Evolutionary conservation across 1,140 invertebrate species (phyloP).

Genomic region (Heliconius nattereri): DNA sequence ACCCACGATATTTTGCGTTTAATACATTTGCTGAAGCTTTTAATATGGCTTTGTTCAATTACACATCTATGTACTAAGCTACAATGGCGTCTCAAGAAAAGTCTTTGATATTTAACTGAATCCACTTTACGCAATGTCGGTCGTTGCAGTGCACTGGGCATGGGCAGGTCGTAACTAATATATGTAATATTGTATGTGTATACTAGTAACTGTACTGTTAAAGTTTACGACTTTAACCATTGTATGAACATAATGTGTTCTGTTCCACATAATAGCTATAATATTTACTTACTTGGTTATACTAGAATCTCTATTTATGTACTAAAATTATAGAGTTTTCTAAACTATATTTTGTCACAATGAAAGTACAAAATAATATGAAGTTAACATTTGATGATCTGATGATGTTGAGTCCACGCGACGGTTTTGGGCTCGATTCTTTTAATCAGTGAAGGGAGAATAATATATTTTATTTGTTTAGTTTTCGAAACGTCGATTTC

Average conservation of each 20-base stretch:
- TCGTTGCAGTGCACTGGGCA: slow-evolving; percentile 6
- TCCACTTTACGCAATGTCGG: background rate
- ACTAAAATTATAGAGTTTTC: background rate
- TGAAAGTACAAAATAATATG: no score
- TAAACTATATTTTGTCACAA: no score
- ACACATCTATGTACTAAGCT: background rate
- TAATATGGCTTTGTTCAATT: background rate
- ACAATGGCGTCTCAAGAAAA: background rate
- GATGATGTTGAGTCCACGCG: no score
- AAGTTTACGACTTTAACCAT: background rate
- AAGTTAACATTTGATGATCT: no score
- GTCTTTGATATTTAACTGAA: background rate
- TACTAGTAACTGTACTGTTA: background rate
- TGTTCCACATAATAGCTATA: background rate
- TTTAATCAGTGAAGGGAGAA: no score
- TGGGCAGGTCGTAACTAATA: slow-evolving; percentile 12
- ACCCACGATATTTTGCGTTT: no score
- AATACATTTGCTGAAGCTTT: no score
- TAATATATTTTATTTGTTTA: no score
- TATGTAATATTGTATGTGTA: background rate
- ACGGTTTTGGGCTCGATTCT: no score
- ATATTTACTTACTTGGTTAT: background rate
- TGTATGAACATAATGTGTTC: slow-evolving; percentile 1
- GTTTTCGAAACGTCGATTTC: no score
- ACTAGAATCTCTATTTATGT: background rate